Evolutionary conservation across 1,140 invertebrate genomes (phyloP).

Genomic region (Zeugodacus cucurbitae): DNA sequence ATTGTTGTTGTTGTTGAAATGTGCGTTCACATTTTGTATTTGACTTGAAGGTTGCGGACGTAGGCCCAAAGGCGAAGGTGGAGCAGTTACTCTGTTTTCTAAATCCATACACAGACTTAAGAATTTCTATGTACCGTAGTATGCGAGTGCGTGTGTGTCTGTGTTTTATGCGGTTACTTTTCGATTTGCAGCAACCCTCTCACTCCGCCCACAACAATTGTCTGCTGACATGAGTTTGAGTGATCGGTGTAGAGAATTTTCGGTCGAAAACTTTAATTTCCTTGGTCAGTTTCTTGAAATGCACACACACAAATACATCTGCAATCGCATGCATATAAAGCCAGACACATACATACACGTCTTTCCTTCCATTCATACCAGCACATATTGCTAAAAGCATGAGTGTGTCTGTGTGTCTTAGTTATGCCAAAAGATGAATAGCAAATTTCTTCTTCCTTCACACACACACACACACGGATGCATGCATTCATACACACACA

Average conservation of each 20-base stretch:
- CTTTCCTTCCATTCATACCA: not conserved
- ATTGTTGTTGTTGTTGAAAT: not conserved
- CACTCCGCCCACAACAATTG: not conserved
- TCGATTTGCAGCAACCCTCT: not conserved
- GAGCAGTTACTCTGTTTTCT: not conserved
- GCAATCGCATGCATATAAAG: not conserved
- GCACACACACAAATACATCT: not conserved
- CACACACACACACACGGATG: not conserved
- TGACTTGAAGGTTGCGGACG: not conserved
- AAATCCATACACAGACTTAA: not conserved
- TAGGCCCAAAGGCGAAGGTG: not conserved
- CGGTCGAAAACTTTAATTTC: constrained; percentile 7
- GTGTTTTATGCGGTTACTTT: not conserved
- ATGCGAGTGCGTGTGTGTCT: not conserved
- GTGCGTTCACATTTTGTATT: not conserved
- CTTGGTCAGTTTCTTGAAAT: constrained; percentile 26
- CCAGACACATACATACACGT: not conserved
- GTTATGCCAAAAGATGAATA: constrained; percentile 30
- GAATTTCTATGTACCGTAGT: not conserved
- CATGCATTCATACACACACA: not conserved
- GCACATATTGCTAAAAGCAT: not conserved
- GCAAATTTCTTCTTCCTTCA: constrained; percentile 4
- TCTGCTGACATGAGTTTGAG: not conserved
- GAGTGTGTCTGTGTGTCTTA: not conserved
- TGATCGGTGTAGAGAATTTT: not conserved